Conservation (phyloP, 2,888 invertebrate species). For the Apocheima hispidaria region DNA sequence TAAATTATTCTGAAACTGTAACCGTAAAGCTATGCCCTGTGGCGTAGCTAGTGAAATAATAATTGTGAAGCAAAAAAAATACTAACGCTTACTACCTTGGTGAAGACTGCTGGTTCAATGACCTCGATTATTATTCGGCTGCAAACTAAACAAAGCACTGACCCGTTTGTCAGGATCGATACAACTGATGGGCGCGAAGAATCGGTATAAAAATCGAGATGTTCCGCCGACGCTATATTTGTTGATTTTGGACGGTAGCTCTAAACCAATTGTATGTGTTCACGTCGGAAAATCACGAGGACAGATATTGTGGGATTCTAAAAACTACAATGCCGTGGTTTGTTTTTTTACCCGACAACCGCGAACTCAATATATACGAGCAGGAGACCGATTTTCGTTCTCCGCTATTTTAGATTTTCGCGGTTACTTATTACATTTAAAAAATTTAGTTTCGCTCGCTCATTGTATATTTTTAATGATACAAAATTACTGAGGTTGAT, state of each 20-base stretch:
- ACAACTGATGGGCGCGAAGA: conserved; percentile 53
- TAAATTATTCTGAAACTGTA: too few species aligned
- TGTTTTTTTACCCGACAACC: too few species aligned
- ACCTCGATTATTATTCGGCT: conserved; percentile 41
- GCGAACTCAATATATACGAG: too few species aligned
- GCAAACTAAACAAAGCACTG: conserved; percentile 47
- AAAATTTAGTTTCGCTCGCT: too few species aligned
- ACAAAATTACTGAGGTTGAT: too few species aligned
- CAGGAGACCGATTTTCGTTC: too few species aligned
- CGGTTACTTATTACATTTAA: too few species aligned
- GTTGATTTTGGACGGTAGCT: conserved; percentile 65
- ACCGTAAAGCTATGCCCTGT: too few species aligned
- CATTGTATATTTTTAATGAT: too few species aligned
- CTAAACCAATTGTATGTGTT: conserved; percentile 24
- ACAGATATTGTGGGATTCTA: conserved; percentile 39
- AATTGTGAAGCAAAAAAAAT: too few species aligned
- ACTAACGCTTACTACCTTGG: conserved; percentile 22
- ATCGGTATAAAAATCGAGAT: conserved; percentile 68
- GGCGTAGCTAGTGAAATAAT: too few species aligned
- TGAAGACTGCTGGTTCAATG: conserved; percentile 37
- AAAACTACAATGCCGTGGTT: conserved; percentile 34
- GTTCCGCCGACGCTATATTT: conserved; percentile 62
- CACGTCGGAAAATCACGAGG: conserved; percentile 7
- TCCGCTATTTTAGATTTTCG: too few species aligned
- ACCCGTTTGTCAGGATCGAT: conserved; percentile 50